Base-by-base conservation (phyloP, 2,113 vertebrate genomes). In the Hepsetus odoe region DNA sequence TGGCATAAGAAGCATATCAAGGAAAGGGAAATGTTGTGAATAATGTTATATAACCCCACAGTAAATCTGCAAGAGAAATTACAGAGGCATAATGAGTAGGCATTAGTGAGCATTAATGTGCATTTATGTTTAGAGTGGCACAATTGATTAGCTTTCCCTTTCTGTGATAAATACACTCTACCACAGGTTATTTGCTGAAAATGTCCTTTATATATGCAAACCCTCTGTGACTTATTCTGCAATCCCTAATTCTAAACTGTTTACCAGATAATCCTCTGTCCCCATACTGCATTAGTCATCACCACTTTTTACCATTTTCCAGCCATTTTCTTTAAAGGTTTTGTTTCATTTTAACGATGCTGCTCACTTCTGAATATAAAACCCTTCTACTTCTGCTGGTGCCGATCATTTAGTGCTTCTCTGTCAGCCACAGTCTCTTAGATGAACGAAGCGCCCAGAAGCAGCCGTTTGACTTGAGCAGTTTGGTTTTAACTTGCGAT, bases 51-150 rank as follows among this genome's bases (percentile, higher is more conserved):
- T 65, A 74, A 38, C 58, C 42, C 24, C 46, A 59, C 24, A 83
- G 76, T 72, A 55, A 80, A 61, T 73, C 68, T 68, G 22, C 53
- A 42, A 68, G 59, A 40, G 59, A 73, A 62, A 70, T 83, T 16
- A 68, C 22, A 72, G 49, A 26, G 64, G 78, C 53, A 64, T 73
- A 62, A 73, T 73, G 56, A 22, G n/a, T 51, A 51, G 30, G 28
- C 46, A 38, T 64, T 73, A 69, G 53, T 32, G 28, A 49, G 79
- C 65, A 38, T 46, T 66, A 30, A 22, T 75, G 58, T 51, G 40
- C 66, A 80, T 70, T 26, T 76, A 44, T 66, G 56, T 80, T 80
- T 61, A 26, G 24, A 74, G 28, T 59, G 77, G 74, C 59, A 72
- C 67, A 53, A 55, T 38, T 72, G 40, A 51, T 77, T 28, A 72